Conservation (phyloP, 1,140 invertebrate species). For the Hormaphis cornu region DNA sequence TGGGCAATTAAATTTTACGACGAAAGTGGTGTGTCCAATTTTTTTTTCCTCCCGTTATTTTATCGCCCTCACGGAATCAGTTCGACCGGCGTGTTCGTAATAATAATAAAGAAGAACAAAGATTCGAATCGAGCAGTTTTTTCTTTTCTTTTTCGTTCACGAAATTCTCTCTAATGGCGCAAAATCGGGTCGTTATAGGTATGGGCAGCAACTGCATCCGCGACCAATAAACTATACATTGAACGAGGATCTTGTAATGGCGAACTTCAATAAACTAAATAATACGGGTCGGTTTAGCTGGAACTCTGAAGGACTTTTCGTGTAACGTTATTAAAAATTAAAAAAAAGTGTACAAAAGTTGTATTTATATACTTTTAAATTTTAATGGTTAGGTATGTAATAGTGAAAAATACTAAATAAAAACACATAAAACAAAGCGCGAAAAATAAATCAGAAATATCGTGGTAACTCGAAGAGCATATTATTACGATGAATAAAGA, state of each 20-base stretch:
- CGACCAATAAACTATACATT: not conserved
- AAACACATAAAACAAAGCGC: too few species aligned
- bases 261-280: too few species aligned
- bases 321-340: too few species aligned
- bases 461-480: too few species aligned
- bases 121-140: slow-evolving; percentile 14
- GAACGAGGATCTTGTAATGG: not conserved
- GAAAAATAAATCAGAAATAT: too few species aligned
- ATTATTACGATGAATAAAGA: too few species aligned
- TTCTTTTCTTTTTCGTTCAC: not conserved
- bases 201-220: not conserved
- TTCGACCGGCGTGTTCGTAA: not conserved
- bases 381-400: too few species aligned
- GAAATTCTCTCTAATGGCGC: not conserved
- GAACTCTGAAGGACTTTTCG: too few species aligned
- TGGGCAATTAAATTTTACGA: slow-evolving; percentile 33
- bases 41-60: not conserved
- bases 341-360: too few species aligned
- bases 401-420: too few species aligned
- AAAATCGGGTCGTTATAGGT: not conserved
- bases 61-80: slow-evolving; percentile 25
- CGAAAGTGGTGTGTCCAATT: slow-evolving; percentile 24
- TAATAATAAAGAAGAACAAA: slow-evolving; percentile 11
- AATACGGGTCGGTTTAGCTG: not conserved
- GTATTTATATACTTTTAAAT: too few species aligned